These are phyloP conservation scores for Oxytorus armatus DNA, from an alignment of 2,888 invertebrate species.

Conservation along the genomic window DNA sequence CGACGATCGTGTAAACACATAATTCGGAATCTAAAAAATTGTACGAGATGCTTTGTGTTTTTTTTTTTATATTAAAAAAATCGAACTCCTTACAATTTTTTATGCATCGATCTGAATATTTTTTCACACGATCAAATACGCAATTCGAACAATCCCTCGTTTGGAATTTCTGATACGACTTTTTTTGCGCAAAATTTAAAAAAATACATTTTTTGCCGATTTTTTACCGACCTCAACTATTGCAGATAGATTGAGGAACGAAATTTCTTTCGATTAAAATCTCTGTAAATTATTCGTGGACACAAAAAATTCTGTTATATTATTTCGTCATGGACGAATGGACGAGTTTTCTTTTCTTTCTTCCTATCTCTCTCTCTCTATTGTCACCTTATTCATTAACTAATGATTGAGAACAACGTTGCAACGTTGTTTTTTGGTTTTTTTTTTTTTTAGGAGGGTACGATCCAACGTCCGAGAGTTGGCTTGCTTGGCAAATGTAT, in stretches of 20 bases:
- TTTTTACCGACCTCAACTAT: too few relatives aligned
- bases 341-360: constrained; percentile 20
- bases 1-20: too few relatives aligned
- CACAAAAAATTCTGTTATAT: neutral
- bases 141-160: too few relatives aligned
- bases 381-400: constrained; percentile 39
- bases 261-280: constrained; percentile 52
- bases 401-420: constrained; percentile 49
- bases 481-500: constrained; percentile 81
- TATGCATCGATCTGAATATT: too few relatives aligned
- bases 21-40: too few relatives aligned
- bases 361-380: neutral
- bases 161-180: too few relatives aligned
- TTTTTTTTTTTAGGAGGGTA: constrained; percentile 57
- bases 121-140: too few relatives aligned
- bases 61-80: too few relatives aligned
- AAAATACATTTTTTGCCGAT: too few relatives aligned
- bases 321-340: constrained; percentile 54
- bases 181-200: too few relatives aligned
- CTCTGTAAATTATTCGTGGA: constrained; percentile 52
- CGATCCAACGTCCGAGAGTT: constrained; percentile 75
- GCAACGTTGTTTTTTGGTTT: constrained; percentile 43
- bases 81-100: too few relatives aligned
- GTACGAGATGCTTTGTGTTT: too few relatives aligned
- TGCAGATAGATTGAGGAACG: constrained; percentile 14